A percentile compares a stretch with the other conserved stretches of the same genome.
Evolutionary conservation across 2,888 invertebrate species (phyloP).

Genomic region (Xestia rhomboidea): DNA sequence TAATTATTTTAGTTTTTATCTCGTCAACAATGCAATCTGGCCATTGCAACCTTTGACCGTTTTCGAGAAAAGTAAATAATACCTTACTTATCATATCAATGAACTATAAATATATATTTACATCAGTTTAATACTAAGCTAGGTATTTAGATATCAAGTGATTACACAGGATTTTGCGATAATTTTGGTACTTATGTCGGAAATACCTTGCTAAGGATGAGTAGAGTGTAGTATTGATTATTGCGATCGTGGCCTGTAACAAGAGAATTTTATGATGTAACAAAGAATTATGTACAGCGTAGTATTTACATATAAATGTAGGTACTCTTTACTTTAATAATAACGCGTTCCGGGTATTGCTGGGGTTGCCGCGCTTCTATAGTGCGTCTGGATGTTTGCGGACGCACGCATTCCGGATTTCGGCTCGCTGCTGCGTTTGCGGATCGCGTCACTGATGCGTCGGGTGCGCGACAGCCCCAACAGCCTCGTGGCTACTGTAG

Average conservation of each 20-base stretch:
- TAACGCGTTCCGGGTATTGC: no score
- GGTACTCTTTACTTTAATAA: no score
- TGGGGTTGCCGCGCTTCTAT: no score
- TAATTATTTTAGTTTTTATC: conserved; percentile 19
- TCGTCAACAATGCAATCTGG: not conserved
- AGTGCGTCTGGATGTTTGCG: no score
- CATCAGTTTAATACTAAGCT: not conserved
- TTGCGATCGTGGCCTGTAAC: not conserved
- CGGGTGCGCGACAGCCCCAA: no score
- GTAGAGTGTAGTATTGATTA: not conserved
- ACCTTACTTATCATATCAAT: not conserved
- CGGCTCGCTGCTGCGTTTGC: no score
- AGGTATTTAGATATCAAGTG: conserved; percentile 7
- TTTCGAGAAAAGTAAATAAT: conserved; percentile 20
- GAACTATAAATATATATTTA: not conserved
- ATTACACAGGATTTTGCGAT: conserved; percentile 6
- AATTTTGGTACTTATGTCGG: not conserved
- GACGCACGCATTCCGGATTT: no score
- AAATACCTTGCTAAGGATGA: conserved; percentile 7
- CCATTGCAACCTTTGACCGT: conserved; percentile 11
- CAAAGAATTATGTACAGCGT: no score
- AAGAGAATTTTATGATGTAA: not conserved
- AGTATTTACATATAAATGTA: no score
- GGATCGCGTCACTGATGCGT: no score
- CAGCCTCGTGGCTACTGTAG: no score